Evolutionary conservation across 92 coral and sea anemone genomes (phyloP).

Genomic region (Phenganax marumi): DNA sequence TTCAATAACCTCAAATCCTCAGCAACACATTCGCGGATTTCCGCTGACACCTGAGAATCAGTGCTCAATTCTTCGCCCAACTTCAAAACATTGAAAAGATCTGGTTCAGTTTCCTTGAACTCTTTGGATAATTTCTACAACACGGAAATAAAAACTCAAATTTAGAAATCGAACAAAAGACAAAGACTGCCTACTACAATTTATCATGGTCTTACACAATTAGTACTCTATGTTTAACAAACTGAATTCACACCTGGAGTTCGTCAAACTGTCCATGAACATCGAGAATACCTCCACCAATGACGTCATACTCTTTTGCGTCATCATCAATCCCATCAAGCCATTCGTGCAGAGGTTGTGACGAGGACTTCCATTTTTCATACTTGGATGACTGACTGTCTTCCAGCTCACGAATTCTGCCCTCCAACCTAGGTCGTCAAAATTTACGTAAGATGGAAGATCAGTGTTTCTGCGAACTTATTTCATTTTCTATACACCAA

Average conservation of each 20-base stretch:
- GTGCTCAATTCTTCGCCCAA: constrained; percentile 29
- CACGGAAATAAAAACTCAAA: background rate
- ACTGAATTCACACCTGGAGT: constrained; percentile 16
- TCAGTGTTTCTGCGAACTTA: background rate
- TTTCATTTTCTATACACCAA: background rate
- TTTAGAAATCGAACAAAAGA: background rate
- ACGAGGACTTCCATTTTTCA: constrained; percentile 35
- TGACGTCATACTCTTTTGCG: constrained; percentile 32
- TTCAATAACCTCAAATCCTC: constrained; percentile 6
- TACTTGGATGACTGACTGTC: constrained; percentile 25
- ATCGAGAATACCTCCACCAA: constrained; percentile 28
- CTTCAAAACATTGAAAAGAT: constrained; percentile 36
- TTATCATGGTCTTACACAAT: too few species aligned
- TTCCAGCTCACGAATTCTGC: constrained; percentile 30
- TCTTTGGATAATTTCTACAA: constrained; percentile 33
- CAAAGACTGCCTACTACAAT: too few species aligned
- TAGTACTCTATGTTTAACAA: background rate
- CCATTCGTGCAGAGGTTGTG: constrained; percentile 47
- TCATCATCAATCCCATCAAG: constrained; percentile 44
- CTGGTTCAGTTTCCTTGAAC: constrained; percentile 43
- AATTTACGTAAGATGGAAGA: background rate
- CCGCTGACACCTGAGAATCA: constrained; percentile 33
- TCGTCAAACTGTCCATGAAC: constrained; percentile 22
- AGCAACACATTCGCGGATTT: constrained; percentile 23
- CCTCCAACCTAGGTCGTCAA: constrained; percentile 2